Evolutionary conservation across 2,797 vertebrate genomes (phyloP), one percentile per base, ranked within the genome.

Genomic region (Cygnus olor): DNA sequence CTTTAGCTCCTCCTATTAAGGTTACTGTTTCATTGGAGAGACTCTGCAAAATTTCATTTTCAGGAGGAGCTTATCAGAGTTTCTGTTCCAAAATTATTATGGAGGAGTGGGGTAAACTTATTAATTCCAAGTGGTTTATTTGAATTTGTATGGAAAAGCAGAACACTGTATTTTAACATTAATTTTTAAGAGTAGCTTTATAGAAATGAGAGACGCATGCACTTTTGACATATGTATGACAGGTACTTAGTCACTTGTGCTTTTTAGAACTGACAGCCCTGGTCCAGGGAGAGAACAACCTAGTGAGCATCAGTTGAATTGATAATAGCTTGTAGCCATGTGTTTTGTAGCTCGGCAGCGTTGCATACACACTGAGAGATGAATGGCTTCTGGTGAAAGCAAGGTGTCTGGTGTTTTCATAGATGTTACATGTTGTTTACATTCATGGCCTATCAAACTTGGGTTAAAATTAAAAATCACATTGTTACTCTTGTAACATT

Each of bases 331-430:
- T 40, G 19, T 71, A 30, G 68, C 45, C 25, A 11, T 19, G 18
- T 70, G 27, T 40, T 51, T 30, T 20, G 9, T 28, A 53, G 38
- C 34, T 38, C 49, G 21, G 12, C 45, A 51, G 34, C 13, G 5
- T 16, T 10, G n/a, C 6, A 2, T 20, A 9, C 14, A 9, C 56
- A 32, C 54, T 42, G 78, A 16, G 17, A 17, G 0, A 30, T 1
- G 1, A 38, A 10, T 30, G 49, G 25, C 18, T 58, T 24, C 38
- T 1, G 5, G 36, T 34, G 47, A 61, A 27, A 61, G 53, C 32
- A 7, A 16, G 42, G 28, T 18, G 17, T 36, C 36, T 13, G 0
- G 5, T 51, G 49, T 30, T 60, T n/a, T n/a, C 34, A 3, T 22
- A 61, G 40, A n/a, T 18, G 32, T 57, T 44, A 57, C 13, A 24